Evolutionary conservation across 1,140 invertebrate genomes (phyloP).

Genomic region (Hypsibius dujardini): DNA sequence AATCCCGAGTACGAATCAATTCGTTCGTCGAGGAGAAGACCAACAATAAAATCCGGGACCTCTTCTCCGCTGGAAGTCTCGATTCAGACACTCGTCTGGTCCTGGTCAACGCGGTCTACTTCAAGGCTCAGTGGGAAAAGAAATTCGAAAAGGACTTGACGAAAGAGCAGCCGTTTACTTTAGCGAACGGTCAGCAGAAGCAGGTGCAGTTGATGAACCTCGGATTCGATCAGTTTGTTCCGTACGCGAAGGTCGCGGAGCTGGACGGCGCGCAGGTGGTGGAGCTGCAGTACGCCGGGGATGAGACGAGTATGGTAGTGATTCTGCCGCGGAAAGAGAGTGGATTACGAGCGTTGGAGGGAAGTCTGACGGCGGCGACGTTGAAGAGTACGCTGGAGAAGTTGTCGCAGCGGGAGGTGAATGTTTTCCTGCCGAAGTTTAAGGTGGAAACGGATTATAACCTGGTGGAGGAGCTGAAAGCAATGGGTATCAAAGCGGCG

Average conservation of each 20-base stretch:
- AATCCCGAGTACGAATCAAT: slow-evolving; percentile 47
- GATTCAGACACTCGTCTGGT: slow-evolving; percentile 41
- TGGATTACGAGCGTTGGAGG: too few relatives aligned
- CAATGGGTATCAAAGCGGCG: too few relatives aligned
- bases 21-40: slow-evolving; percentile 55
- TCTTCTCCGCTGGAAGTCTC: slow-evolving; percentile 40
- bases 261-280: slow-evolving; percentile 44
- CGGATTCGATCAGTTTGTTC: too few relatives aligned
- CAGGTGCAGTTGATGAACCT: slow-evolving; percentile 55
- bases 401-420: too few relatives aligned
- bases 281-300: slow-evolving; percentile 49
- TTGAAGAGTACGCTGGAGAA: too few relatives aligned
- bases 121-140: slow-evolving; percentile 58
- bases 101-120: slow-evolving; percentile 64
- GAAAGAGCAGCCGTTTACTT: slow-evolving; percentile 45
- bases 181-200: slow-evolving; percentile 44
- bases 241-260: slow-evolving; percentile 48
- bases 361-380: too few relatives aligned
- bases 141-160: slow-evolving; percentile 48
- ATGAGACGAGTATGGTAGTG: slow-evolving; percentile 30
- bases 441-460: too few relatives aligned
- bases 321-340: slow-evolving; percentile 25
- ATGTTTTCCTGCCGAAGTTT: too few relatives aligned
- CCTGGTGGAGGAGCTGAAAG: too few relatives aligned
- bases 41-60: slow-evolving; percentile 48